Base-by-base conservation (phyloP, 1,140 invertebrate species). In the Scaptomyza hsui region DNA sequence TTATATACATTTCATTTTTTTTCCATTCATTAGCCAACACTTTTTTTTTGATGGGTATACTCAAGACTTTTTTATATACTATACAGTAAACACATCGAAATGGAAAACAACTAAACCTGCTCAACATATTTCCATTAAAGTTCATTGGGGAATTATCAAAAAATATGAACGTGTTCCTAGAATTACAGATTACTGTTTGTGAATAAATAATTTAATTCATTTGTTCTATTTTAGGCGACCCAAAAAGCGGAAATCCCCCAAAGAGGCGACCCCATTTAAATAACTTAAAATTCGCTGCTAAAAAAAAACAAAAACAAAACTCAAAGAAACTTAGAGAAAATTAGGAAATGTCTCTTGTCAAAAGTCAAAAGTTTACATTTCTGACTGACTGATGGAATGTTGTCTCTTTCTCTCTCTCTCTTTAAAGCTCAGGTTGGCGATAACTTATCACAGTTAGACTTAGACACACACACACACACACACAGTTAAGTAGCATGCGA, bases 381-480 rank as follows among this genome's bases (percentile, higher is more conserved):
- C 24, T 48, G 55, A 3, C 12, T 18, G 42, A 48, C 21, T 57
- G 44, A 21, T 4, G 19, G 24, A 7, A 6, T 7, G 6, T 7
- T 26, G 24, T 1, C 4, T 26, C 6, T 26, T 4, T 26, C 4
- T 26, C 24, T 26, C 5, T 21, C 19, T 29, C 7, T 35, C 44
- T 49, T 7, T 21, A 52, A 49, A 26, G 6, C 6, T 26, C 51
- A 63, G 65, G 59, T 74, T 51, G 48, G 53, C 53, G 65, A 74
- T 73, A 74, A 53, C 39, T 71, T 74, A 71, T 71, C 60, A 70
- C 24, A 10, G 32, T 19, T 26, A 47, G 16, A 35, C 24, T 35
- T 26, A 51, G 21, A 18, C 59, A 49, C 21, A 35, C 15, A 32
- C 32, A 44, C n/a, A 32, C 16, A n/a, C n/a, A 13, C 2, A 24